Percentiles rank a stretch among this genome's conserved stretches.
These are phyloP conservation scores for Bombus sylvicola DNA, from an alignment of 1,140 invertebrate species.

Conservation along the genomic window DNA sequence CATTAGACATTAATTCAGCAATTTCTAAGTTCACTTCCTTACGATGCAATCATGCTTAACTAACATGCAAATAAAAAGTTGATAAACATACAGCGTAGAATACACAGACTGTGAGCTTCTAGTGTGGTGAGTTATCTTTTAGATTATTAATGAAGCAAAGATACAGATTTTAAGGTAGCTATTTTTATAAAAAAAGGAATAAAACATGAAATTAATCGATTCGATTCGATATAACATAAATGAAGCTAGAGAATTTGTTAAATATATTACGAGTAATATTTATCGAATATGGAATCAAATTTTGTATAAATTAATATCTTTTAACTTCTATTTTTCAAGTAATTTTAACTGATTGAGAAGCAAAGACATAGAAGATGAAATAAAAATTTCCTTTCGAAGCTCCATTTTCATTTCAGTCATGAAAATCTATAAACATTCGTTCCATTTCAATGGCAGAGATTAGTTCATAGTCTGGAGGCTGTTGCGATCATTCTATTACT, in stretches of 20 bases:
- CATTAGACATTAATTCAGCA: not conserved
- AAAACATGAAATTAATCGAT: no score
- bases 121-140: no score
- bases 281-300: no score
- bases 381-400: not conserved
- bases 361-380: not conserved
- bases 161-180: no score
- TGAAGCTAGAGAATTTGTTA: no score
- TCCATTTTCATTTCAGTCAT: not conserved
- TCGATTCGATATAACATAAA: no score
- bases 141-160: no score
- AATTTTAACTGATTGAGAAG: not conserved
- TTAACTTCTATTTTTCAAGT: not conserved
- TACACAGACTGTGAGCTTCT: no score
- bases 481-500: not conserved
- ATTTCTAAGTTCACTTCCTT: not conserved
- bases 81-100: no score
- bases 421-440: not conserved
- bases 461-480: not conserved
- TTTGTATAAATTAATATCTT: not conserved
- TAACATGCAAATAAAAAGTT: not conserved
- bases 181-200: no score
- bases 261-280: no score
- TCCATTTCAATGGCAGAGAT: not conserved
- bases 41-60: no score